phyloP scores from a whole-genome alignment of 2,888 invertebrate species.

The Busseola fusca region DNA sequence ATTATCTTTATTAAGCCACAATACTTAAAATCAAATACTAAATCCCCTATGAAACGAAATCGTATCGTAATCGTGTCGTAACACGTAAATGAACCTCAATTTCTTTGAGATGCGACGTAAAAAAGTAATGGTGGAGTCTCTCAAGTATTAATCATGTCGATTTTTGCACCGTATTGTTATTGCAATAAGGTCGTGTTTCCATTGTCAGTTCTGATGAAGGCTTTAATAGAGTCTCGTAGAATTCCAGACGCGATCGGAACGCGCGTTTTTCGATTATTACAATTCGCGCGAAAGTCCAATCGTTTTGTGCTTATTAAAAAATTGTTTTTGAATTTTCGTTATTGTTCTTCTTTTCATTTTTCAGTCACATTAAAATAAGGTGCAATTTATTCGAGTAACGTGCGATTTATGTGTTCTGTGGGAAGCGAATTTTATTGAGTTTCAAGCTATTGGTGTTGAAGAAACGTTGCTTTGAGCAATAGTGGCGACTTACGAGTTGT shows the following conservation, averaged over 20 bases:
- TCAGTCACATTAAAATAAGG: constrained; percentile 47
- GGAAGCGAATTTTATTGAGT: constrained; percentile 15
- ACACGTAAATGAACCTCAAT: constrained; percentile 66
- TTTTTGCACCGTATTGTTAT: neutral
- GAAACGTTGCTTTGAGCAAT: neutral
- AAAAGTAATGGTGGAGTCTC: constrained; percentile 70
- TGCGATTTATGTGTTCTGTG: constrained; percentile 28
- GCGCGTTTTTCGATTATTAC: constrained; percentile 78
- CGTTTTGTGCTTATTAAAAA: constrained; percentile 64
- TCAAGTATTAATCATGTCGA: neutral
- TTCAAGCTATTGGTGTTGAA: constrained; percentile 1
- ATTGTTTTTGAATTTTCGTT: constrained; percentile 51
- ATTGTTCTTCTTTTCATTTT: constrained; percentile 52
- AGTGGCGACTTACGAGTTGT: too few relatives aligned
- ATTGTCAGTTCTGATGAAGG: constrained; percentile 15
- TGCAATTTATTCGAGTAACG: constrained; percentile 38
- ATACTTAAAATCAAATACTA: constrained; percentile 39
- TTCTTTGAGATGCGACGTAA: constrained; percentile 74
- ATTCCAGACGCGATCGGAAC: constrained; percentile 75
- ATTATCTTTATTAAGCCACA: constrained; percentile 40
- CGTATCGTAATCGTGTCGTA: constrained; percentile 72
- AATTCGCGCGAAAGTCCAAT: constrained; percentile 74
- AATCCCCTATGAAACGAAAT: constrained; percentile 47
- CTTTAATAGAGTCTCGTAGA: constrained; percentile 79
- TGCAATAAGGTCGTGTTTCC: constrained; percentile 39